Base-by-base conservation (phyloP, 2,797 vertebrate species). In the Falco berigora region DNA sequence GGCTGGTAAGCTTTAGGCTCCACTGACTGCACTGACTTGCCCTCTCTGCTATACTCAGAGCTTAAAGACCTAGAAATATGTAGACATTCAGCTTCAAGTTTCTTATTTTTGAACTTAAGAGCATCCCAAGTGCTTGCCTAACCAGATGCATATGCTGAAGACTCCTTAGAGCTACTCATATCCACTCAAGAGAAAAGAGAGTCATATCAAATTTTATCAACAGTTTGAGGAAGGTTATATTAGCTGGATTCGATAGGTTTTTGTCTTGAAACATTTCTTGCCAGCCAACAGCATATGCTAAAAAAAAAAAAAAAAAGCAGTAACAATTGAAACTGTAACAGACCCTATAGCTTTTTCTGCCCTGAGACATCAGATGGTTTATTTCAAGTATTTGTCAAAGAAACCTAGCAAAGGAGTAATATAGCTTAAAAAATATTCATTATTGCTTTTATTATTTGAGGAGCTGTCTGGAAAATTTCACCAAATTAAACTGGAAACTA, bases 381-480 rank as follows among this genome's bases (percentile, higher is more conserved):
- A 81, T 66, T 92, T 90, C 19, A 58, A 77, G 52, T 69, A 77
- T 63, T 90, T 82, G 36, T 76, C 49, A 79, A 83, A 83, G 62
- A 72, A 88, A 38, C 5, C 14, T 81, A 76, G 76, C 27, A 69
- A 83, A 92, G 55, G 10, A 74, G 76, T 94, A 71, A 63, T 74
- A 74, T 2, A 0, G 2, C 22, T 79, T 67, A 34, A 59, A 61
- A 86, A 42, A 8, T 82, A 72, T 61, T 90, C 28, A 1, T 52
- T 88, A 71, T 67, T 88, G 47, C 8, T 94, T 86, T 84, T 92
- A 84, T 75, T 86, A 79, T 85, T 82, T 95, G 77, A 95, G 42
- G 5, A 88, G 7, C 36, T 92, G n/a, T 42, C 62, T 95, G 92
- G 90, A 95, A 94, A 95, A 92, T 49, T 25, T 92, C 80, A 74